Conservation (phyloP, 1,140 invertebrate genomes). For the Dryas iulia region DNA sequence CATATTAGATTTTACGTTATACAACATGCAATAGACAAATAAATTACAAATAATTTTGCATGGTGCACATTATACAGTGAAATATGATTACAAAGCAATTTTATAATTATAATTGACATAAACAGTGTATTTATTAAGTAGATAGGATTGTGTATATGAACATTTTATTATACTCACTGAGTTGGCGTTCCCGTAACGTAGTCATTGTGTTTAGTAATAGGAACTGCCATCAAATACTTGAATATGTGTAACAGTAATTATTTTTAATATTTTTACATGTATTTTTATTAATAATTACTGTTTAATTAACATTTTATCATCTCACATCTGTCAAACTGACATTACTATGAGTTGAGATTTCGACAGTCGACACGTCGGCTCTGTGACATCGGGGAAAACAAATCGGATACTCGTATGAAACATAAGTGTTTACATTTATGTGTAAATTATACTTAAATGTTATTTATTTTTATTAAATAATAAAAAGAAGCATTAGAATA, state of each 20-base stretch:
- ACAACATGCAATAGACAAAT: too few relatives aligned
- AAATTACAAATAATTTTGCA: too few relatives aligned
- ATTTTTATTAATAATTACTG: neutral
- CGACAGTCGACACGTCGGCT: slow-evolving; percentile 29
- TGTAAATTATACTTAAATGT: too few relatives aligned
- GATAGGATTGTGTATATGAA: neutral
- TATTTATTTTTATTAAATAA: too few relatives aligned
- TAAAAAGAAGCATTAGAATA: too few relatives aligned
- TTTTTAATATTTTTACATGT: slow-evolving; percentile 12
- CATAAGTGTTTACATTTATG: too few relatives aligned
- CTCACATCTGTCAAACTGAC: slow-evolving; percentile 28
- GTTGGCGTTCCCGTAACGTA: slow-evolving; percentile 86
- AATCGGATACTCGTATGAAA: neutral
- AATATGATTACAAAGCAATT: too few relatives aligned
- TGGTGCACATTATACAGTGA: too few relatives aligned
- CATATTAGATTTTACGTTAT: neutral
- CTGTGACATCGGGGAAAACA: slow-evolving; percentile 10
- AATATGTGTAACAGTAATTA: neutral
- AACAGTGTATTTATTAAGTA: neutral
- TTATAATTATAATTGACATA: neutral
- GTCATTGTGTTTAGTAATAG: slow-evolving; percentile 76
- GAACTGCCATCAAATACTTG: slow-evolving; percentile 28
- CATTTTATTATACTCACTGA: slow-evolving; percentile 82
- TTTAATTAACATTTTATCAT: slow-evolving; percentile 5
- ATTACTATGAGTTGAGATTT: slow-evolving; percentile 9